Evolutionary conservation across 2,797 vertebrate genomes (phyloP), one percentile per base, ranked within the genome.

Genomic region (Silurus lanzhouensis): DNA sequence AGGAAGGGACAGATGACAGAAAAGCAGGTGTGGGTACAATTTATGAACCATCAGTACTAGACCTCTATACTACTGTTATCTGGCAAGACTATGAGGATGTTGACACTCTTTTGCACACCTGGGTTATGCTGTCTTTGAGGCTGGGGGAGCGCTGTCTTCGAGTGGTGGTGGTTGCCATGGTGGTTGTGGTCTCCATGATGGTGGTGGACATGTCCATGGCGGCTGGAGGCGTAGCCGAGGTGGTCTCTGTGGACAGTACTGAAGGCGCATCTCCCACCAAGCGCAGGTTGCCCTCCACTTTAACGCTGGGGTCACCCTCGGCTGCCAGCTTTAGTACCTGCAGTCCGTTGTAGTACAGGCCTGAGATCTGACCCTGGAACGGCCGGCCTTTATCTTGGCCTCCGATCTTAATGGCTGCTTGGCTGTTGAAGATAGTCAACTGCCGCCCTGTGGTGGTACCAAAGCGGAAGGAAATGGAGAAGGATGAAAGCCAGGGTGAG

Each of bases 341-440:
- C 82, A 99, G 95, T 60, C 98, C 98, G 15, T 99, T 98, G 95
- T 99, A 99, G 93, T 99, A 99, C 70, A 99, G 95, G 87, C 98
- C 97, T 0, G 98, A 99, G 90, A 99, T 96, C 94, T 99, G 98
- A 87, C 98, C 98, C 93, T 99, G 98, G 94, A 99, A 99, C 0
- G 97, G 97, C 70, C 96, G 96, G 44, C 96, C 96, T 71, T 97
- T 96, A 92, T 98, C 97, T 70, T 95, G 95, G 87, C 97, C 98
- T 44, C 98, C 97, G 19, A 99, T 97, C 93, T 97, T 98, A 92
- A 99, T 98, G 87, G 95, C 95, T 2, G 97, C 98, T 93, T 98
- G 97, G 93, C 97, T 98, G 93, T 99, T 99, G 94, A 98, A 99
- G 94, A 99, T 99, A 90, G 98, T 99, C 93, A 99, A 92, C 95